Conservation (phyloP, 2,797 vertebrate genomes). For the Sciaenops ocellatus region DNA sequence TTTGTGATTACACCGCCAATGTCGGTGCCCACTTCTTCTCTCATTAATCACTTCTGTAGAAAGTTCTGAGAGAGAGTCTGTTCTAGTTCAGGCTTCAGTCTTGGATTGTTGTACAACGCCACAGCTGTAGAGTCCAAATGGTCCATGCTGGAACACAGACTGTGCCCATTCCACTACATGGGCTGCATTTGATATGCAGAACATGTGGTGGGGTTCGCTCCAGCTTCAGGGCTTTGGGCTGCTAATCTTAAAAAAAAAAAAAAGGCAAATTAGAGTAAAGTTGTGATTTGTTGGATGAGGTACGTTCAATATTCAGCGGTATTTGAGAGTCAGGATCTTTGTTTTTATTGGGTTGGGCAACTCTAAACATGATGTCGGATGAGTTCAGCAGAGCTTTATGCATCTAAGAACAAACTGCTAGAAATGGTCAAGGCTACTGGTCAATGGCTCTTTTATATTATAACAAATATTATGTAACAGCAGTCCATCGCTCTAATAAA, state of each 20-base stretch:
- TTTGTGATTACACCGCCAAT: slow-evolving; percentile 53
- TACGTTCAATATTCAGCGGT: neutral
- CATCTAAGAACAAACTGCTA: neutral
- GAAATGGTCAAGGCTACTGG: neutral
- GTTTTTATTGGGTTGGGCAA: neutral
- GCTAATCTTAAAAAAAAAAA: neutral
- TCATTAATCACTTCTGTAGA: slow-evolving; percentile 43
- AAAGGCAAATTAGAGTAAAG: neutral
- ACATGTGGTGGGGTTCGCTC: neutral
- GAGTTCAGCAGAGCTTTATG: neutral
- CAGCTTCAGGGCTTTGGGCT: neutral
- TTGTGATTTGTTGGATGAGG: neutral
- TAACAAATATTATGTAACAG: neutral
- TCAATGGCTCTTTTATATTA: neutral
- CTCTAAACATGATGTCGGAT: neutral
- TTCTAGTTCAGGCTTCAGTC: slow-evolving; percentile 6
- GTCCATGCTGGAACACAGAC: slow-evolving; percentile 8
- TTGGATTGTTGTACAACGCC: slow-evolving; percentile 1
- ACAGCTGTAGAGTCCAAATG: slow-evolving; percentile 14
- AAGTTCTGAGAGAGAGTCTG: slow-evolving; percentile 9
- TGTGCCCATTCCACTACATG: neutral
- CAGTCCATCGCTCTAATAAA: neutral
- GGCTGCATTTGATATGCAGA: slow-evolving; percentile 1
- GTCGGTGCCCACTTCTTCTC: slow-evolving; percentile 39
- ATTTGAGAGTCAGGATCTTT: neutral